Evolutionary conservation across 37 sponge, comb jelly and placozoan species (phyloP).

Genomic region (Chondrosia reniformis): DNA sequence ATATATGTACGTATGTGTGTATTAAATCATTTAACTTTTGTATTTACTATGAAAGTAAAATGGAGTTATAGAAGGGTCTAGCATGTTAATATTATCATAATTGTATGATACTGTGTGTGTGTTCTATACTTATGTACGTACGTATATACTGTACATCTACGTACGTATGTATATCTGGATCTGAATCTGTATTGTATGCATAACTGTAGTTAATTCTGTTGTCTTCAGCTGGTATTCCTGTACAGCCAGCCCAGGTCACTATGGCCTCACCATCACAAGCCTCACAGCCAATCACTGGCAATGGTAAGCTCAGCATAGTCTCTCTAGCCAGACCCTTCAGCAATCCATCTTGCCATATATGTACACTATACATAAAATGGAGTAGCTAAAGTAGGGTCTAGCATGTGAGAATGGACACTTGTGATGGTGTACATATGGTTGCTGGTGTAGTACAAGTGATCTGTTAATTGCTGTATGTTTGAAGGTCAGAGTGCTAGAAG

Average conservation of each 20-base stretch:
- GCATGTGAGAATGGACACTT: not conserved
- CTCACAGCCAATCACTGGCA: not conserved
- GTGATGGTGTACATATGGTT: not conserved
- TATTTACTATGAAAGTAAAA: no score
- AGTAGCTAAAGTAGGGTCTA: not conserved
- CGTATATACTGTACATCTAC: no score
- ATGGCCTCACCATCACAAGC: not conserved
- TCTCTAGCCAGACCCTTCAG: not conserved
- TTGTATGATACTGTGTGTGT: conserved; percentile 2
- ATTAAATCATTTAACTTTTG: no score
- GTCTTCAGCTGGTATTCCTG: not conserved
- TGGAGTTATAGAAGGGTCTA: no score
- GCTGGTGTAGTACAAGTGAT: not conserved
- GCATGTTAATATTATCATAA: no score
- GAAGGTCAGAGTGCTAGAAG: conserved; percentile 23
- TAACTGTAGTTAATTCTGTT: not conserved
- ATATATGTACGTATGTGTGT: no score
- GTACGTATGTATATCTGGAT: not conserved
- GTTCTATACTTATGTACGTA: not conserved
- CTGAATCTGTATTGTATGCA: not conserved
- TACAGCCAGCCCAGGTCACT: not conserved
- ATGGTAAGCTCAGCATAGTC: not conserved
- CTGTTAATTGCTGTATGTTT: conserved; percentile 22
- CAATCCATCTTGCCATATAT: no score
- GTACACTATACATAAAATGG: not conserved